These are phyloP conservation scores for Astropecten irregularis DNA, from an alignment of 53 echinoderm and acorn worm species.

Conservation along the genomic window DNA sequence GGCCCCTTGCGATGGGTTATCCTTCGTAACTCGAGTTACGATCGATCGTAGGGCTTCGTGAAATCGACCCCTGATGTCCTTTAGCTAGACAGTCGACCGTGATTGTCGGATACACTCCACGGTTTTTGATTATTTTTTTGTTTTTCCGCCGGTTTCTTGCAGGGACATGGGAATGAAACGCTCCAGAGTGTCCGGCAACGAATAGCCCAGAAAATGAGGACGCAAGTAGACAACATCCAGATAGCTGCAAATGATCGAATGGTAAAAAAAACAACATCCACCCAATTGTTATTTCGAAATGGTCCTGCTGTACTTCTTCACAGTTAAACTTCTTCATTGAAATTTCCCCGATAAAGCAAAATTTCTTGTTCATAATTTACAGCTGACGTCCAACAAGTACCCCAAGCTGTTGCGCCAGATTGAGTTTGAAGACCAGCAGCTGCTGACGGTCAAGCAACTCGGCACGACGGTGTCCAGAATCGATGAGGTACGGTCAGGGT, in stretches of 20 bases:
- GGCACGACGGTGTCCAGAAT: conserved; percentile 69
- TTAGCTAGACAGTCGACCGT: no score
- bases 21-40: no score
- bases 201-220: conserved; percentile 84
- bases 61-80: no score
- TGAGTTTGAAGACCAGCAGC: conserved; percentile 91
- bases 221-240: conserved; percentile 89
- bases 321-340: no score
- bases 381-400: conserved; percentile 88
- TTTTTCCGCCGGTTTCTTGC: background rate
- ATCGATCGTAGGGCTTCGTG: no score
- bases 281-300: no score
- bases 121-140: no score
- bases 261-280: conserved; percentile 66
- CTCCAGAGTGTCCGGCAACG: conserved; percentile 84
- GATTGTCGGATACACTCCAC: no score
- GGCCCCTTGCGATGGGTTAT: no score
- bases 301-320: no score
- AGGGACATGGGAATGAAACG: conserved; percentile 96
- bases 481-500: conserved; percentile 87
- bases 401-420: conserved; percentile 88
- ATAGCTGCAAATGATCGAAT: conserved; percentile 84
- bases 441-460: conserved; percentile 63
- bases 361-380: no score
- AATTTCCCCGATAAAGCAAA: no score